Base-by-base conservation (phyloP, 2,113 vertebrate species). In the Gambusia holbrooki region DNA sequence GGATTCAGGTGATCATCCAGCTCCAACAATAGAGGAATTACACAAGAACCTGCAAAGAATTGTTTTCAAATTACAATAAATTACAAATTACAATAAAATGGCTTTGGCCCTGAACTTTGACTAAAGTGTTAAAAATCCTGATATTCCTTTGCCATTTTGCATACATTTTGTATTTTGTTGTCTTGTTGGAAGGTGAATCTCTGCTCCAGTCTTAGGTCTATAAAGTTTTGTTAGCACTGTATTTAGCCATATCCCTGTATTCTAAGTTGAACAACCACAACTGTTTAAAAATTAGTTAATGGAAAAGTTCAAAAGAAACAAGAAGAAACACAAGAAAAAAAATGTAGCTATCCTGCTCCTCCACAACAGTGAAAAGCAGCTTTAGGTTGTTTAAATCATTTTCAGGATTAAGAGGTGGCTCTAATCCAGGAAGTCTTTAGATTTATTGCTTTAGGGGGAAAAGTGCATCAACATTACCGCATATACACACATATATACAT, bases 381-480 rank as follows among this genome's bases (percentile, higher is more conserved):
- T 73, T 70, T 48, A 13, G 22, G 73, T 4, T 9, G 37, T 66
- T 12, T 69, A 1, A 17, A 27, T 79, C 77, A 85, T 79, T 4
- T 45, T 30, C 4, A 19, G 15, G 66, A 62, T 70, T 73, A 40
- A 19, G 30, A 70, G 13, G 66, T 30, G 72, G 11, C 35, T 80
- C 30, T 5, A 58, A 81, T 83, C 58, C 32, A 5, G 33, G 69
- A 79, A 61, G 63, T 75, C 65, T 19, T 77, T 76, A 32, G 35
- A 81, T 77, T 1, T 71, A 86, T 81, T 62, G 75, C 73, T 71
- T 29, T 33, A 15, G 66, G 42, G 48, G 77, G 67, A 84, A 19
- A 19, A 22, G 19, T 66, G 37, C 42, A 66, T 14, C n/a, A 28
- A 76, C 61, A 65, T n/a, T 22, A 28, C 62, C 15, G 29, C 66